A percentile compares a stretch with the other conserved stretches of the same genome.
These are phyloP conservation scores for Noctua fimbriata DNA, from an alignment of 2,888 invertebrate species.

Conservation along the genomic window DNA sequence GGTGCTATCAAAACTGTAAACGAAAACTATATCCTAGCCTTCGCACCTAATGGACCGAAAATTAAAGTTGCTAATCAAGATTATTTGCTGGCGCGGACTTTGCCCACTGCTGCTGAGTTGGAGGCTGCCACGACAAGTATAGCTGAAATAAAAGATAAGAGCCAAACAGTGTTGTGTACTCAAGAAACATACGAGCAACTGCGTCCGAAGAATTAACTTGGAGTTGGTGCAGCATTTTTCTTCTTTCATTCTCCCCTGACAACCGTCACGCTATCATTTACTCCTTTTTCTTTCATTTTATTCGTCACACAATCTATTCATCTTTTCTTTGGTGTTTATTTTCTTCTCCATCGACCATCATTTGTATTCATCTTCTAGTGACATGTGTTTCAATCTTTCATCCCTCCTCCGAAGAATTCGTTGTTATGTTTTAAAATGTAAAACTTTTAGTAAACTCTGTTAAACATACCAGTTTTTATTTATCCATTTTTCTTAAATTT, in stretches of 20 bases:
- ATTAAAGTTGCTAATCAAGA: not conserved
- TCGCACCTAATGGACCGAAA: not conserved
- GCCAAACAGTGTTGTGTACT: slow-evolving; percentile 18
- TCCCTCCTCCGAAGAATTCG: not conserved
- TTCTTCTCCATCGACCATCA: not conserved
- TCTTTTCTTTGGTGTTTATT: not conserved
- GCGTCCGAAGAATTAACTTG: not conserved
- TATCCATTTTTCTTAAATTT: not conserved
- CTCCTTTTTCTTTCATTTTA: too few species aligned
- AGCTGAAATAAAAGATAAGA: slow-evolving; percentile 22
- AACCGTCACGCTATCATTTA: not conserved
- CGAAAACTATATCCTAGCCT: slow-evolving; percentile 14
- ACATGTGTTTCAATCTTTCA: not conserved
- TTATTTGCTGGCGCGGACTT: slow-evolving; percentile 16
- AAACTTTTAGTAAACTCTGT: not conserved
- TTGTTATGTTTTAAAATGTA: not conserved
- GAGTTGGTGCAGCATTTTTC: not conserved
- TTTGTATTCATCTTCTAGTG: not conserved
- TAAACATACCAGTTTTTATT: too few species aligned
- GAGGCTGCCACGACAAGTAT: not conserved
- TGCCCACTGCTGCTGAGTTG: slow-evolving; percentile 20
- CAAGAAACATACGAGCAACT: slow-evolving; percentile 21
- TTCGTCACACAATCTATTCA: too few species aligned
- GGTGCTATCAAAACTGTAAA: slow-evolving; percentile 10
- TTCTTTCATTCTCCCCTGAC: not conserved